These are phyloP conservation scores for Hylaeus volcanicus DNA, from an alignment of 1,140 invertebrate genomes.

Conservation along the genomic window DNA sequence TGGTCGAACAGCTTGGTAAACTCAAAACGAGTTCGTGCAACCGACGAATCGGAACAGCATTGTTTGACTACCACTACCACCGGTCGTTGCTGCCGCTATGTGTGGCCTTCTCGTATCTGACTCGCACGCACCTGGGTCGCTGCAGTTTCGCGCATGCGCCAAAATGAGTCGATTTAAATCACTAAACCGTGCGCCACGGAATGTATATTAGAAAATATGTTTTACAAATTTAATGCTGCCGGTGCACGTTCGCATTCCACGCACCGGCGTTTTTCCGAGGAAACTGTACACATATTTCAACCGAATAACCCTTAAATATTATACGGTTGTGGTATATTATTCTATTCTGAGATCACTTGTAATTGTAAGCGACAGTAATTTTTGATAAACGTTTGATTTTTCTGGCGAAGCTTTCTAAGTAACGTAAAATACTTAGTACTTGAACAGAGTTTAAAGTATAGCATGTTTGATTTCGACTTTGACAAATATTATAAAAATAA, in stretches of 20 bases:
- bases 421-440: too few species aligned
- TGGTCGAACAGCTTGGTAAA: not conserved
- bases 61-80: constrained; percentile 43
- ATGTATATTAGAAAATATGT: constrained; percentile 10
- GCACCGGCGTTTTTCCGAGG: not conserved
- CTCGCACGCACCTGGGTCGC: constrained; percentile 16
- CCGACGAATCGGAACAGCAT: constrained; percentile 33
- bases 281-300: not conserved
- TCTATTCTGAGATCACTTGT: not conserved
- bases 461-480: too few species aligned
- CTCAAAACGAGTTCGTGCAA: constrained; percentile 13
- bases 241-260: not conserved
- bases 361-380: too few species aligned
- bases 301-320: not conserved
- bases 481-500: too few species aligned
- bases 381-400: too few species aligned
- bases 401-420: too few species aligned
- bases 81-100: constrained; percentile 1
- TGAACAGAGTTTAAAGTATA: too few species aligned
- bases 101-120: constrained; percentile 6
- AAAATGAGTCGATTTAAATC: constrained; percentile 32
- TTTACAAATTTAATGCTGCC: not conserved
- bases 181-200: constrained; percentile 2
- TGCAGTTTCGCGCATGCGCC: constrained; percentile 26
- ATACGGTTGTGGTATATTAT: not conserved